Evolutionary conservation across 2,113 vertebrate genomes (phyloP).

Genomic region (Pygoscelis antarcticus): DNA sequence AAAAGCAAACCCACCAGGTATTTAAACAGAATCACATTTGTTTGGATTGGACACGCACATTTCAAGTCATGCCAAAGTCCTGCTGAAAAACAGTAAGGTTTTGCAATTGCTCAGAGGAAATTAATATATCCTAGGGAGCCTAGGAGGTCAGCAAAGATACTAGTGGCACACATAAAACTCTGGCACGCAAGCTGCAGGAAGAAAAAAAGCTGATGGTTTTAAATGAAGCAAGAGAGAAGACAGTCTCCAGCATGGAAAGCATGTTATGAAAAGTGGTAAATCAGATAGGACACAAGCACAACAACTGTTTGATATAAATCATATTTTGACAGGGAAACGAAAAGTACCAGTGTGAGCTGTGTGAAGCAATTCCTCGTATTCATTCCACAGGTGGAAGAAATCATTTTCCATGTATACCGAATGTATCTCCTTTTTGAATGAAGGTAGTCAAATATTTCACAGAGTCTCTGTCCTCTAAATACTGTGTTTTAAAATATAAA

Average conservation of each 20-base stretch:
- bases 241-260: neutral
- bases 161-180: neutral
- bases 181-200: neutral
- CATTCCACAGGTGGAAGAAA: neutral
- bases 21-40: neutral
- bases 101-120: neutral
- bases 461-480: neutral
- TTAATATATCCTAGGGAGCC: neutral
- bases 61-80: neutral
- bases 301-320: constrained; percentile 29
- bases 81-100: neutral
- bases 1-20: neutral
- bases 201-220: neutral
- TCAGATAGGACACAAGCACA: constrained; percentile 3
- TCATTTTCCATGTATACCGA: neutral
- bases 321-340: neutral
- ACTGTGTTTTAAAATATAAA: neutral
- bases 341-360: neutral
- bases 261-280: constrained; percentile 8
- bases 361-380: neutral
- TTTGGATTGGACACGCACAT: neutral
- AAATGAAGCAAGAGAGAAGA: neutral
- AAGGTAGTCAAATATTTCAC: neutral
- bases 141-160: neutral
- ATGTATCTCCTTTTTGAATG: neutral